A percentile compares a stretch with the other conserved stretches of the same genome.
These are phyloP conservation scores for Muscicapa comitata DNA, from an alignment of 2,797 vertebrate species.

Conservation along the genomic window DNA sequence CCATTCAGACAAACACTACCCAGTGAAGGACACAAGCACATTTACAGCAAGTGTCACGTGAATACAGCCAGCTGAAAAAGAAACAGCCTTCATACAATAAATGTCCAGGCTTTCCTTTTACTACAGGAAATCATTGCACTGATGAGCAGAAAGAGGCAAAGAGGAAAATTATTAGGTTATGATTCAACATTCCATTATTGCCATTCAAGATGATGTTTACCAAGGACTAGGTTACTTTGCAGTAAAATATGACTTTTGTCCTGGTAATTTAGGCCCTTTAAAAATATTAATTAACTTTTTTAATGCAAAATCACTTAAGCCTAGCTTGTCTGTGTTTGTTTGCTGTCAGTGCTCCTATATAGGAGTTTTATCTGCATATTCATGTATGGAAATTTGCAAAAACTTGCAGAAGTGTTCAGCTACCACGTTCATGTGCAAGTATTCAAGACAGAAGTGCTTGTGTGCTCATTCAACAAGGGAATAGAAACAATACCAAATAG, in stretches of 20 bases:
- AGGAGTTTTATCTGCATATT: conserved; percentile 23
- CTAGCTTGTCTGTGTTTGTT: not conserved
- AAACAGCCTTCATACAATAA: not conserved
- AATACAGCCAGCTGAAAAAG: not conserved
- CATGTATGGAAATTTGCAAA: conserved; percentile 35
- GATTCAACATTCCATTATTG: not conserved
- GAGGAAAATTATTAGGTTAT: conserved; percentile 28
- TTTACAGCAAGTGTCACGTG: not conserved
- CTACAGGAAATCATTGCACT: not conserved
- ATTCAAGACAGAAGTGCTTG: conserved; percentile 38
- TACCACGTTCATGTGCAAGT: not conserved
- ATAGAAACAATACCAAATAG: conserved; percentile 54
- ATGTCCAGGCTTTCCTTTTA: not conserved
- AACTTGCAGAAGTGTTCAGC: conserved; percentile 25
- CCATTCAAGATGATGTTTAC: not conserved
- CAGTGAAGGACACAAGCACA: not conserved
- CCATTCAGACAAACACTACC: not conserved
- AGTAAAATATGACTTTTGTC: conserved; percentile 11
- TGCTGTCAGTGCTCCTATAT: not conserved
- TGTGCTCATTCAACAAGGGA: conserved; percentile 54
- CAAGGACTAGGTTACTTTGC: not conserved
- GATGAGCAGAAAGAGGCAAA: conserved; percentile 3
- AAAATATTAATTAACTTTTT: conserved; percentile 26
- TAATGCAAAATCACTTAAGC: conserved; percentile 2
- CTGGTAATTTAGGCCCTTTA: conserved; percentile 10